phyloP scores from a whole-genome alignment of 2,797 vertebrate species.

The Poecile montanus region DNA sequence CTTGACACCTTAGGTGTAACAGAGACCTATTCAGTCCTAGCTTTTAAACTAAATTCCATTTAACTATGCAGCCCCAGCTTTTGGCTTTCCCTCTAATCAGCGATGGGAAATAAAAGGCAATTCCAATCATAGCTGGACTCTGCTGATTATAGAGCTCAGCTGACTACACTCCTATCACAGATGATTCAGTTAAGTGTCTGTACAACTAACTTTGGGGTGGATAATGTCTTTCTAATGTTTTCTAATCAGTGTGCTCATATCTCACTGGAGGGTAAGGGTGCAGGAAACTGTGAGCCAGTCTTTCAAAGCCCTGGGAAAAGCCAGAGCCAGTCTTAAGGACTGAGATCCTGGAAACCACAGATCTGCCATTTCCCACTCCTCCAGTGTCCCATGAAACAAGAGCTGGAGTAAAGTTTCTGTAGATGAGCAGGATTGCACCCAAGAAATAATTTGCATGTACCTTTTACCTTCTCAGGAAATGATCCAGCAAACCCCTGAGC shows the following conservation, averaged over 20 bases:
- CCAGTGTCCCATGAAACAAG: background rate
- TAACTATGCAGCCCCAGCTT: background rate
- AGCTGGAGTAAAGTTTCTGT: background rate
- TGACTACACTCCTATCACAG: background rate
- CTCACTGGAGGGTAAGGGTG: background rate
- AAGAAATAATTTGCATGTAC: background rate
- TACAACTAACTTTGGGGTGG: background rate
- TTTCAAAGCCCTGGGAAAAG: background rate
- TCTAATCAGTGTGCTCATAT: background rate
- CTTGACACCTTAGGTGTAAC: background rate
- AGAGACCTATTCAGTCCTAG: background rate
- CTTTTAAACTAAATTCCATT: background rate
- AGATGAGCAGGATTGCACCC: background rate
- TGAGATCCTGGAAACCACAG: background rate
- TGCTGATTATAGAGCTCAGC: slow-evolving; percentile 15
- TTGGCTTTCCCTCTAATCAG: slow-evolving; percentile 16
- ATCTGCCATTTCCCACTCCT: background rate
- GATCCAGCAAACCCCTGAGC: background rate
- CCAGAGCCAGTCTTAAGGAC: background rate
- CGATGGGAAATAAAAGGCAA: background rate
- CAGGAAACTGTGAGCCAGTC: background rate
- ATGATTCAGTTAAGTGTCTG: slow-evolving; percentile 13
- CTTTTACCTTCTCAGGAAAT: background rate
- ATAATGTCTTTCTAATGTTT: background rate
- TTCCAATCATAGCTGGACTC: slow-evolving; percentile 23